Base-by-base conservation (phyloP, 2,797 vertebrate genomes). In the Mus caroli region DNA sequence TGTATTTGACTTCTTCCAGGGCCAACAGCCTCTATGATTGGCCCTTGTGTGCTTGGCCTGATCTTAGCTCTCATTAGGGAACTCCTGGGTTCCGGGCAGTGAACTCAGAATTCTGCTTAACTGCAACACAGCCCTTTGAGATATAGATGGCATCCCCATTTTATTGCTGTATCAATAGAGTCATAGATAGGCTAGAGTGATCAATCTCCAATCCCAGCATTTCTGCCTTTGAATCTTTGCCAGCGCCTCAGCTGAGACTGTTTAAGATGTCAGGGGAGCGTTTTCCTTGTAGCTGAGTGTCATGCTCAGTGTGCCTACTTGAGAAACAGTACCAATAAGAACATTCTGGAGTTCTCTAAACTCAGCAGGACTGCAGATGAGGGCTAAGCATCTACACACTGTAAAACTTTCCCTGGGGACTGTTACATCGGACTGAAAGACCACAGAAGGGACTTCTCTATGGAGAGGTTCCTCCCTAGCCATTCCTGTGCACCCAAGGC, bases 1-100 rank as follows among this genome's bases (percentile, higher is more conserved):
- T 31, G 88, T 90, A 54, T 78, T 75, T 17, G 43, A 76, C 60
- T 50, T 92, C 79, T 95, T 92, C 73, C 60, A 83, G 78, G 43
- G 24, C 50, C 56, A 76, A n/a, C 37, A 60, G 71, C 12, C 80
- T 62, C 0, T 14, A 37, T 34, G 46, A 43, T 22, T 0, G 4
- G 20, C 13, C 14, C 17, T 85, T 69, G 90, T 88, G 22, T 60
- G 76, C 60, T 31, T 77, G 58, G 78, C 12, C 58, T 78, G 19
- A 5, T 64, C 79, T 85, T 67, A 60, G 10, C 40, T 19, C 37
- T 79, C 0, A 20, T n/a, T n/a, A 20, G 40, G 22, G 60, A 60
- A 40, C 88, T 80, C 69, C 62, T 54, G 22, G 20, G 11, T 71
- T 60, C 56, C 7, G 9, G 52, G 9, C 9, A 19, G 50, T 88